Conservation (phyloP, 2,797 vertebrate species). For the Syngnathus acus region DNA sequence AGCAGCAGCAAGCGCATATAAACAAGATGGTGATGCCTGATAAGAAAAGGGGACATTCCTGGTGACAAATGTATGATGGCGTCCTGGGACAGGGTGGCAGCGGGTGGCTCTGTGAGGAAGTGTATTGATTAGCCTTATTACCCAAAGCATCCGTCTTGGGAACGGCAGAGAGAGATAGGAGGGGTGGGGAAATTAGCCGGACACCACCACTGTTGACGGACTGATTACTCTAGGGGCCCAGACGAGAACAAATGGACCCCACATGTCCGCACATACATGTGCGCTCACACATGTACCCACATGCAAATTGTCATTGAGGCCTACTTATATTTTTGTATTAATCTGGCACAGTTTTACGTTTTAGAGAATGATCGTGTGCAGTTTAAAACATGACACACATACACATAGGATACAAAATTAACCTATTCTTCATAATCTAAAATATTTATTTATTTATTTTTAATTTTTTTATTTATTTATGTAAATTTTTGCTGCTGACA, state of each 20-base stretch:
- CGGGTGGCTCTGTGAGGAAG: conserved; percentile 48
- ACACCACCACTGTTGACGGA: conserved; percentile 64
- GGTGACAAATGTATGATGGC: conserved; percentile 70
- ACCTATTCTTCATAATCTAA: not conserved
- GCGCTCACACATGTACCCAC: conserved; percentile 20
- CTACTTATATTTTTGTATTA: not conserved
- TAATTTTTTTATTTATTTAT: no score
- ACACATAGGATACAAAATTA: not conserved
- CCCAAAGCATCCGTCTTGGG: conserved; percentile 72
- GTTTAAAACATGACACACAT: not conserved
- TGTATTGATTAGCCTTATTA: conserved; percentile 81
- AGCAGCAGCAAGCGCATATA: conserved; percentile 30
- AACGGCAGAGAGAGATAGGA: conserved; percentile 39
- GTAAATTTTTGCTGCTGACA: not conserved
- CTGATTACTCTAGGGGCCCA: conserved; percentile 70
- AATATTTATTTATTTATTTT: no score
- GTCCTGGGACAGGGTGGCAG: conserved; percentile 44
- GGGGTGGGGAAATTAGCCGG: conserved; percentile 67
- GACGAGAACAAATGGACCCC: conserved; percentile 63
- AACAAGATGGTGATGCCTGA: conserved; percentile 69
- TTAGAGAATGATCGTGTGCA: not conserved
- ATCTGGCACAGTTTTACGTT: not conserved
- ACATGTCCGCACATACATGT: conserved; percentile 35
- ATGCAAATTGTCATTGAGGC: not conserved
- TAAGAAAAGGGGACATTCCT: conserved; percentile 54